Evolutionary conservation across 2,797 vertebrate species (phyloP), one percentile per base, ranked within the genome.

Genomic region (Melanotaenia trifasciata): DNA sequence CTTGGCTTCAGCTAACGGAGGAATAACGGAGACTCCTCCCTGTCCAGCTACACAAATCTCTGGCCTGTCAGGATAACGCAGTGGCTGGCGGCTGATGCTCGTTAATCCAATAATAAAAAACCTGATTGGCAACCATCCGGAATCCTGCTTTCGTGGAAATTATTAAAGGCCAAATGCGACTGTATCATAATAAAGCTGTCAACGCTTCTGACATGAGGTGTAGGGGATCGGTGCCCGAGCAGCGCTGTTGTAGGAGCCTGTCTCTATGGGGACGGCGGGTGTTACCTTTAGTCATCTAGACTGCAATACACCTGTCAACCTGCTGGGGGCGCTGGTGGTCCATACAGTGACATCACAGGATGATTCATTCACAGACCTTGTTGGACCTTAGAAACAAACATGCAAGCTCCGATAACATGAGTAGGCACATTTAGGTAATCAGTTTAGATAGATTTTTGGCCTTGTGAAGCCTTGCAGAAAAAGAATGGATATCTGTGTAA

Each of bases 251-350:
- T 84, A 68, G 85, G 90, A 89, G 87, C 77, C 81, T 87, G 92
- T 94, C 90, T 93, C 93, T 94, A 93, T 94, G 91, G 91, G 91
- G 93, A 93, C 47, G 47, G 47, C 90, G 84, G 65, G 69, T 61
- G 53, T 20, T 67, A 5, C 70, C 81, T 10, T 7, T 57, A 32
- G 38, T 3, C 56, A 7, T 53, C 33, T 24, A 30, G 16, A 10
- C 64, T 83, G 88, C 53, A 66, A 18, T 1, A 0, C 78, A 6
- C 7, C 7, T 1, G 13, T 0, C 4, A 40, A 3, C 78, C 90
- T 50, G 57, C 32, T 10, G 87, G 16, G 68, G 84, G 85, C 80
- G 79, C 74, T 85, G 76, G n/a, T 35, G 43, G 11, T 0, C 30
- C 0, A 16, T 5, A 33, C 4, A n/a, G 6, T 45, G 47, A 5